phyloP scores from a whole-genome alignment of 2,113 vertebrate species.

The Sterna hirundo region DNA sequence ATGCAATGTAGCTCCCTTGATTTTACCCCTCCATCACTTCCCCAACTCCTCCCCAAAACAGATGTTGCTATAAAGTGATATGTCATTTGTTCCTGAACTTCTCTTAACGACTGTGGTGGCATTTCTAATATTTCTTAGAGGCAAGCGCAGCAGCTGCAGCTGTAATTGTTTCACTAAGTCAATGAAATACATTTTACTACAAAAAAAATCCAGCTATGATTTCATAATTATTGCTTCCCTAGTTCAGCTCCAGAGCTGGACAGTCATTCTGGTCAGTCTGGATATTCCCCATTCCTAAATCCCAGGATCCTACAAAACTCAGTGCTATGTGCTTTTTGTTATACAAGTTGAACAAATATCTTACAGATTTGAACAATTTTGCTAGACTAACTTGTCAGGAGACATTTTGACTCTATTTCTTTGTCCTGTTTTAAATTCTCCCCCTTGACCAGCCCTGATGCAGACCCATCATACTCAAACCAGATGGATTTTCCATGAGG shows the following conservation, averaged over 20 bases:
- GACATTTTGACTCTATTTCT: not conserved
- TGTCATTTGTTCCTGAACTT: slow-evolving; percentile 40
- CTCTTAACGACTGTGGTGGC: not conserved
- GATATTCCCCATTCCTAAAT: not conserved
- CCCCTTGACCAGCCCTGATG: not conserved
- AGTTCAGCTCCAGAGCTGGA: not conserved
- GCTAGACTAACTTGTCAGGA: not conserved
- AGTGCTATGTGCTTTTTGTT: not conserved
- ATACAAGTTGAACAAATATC: not conserved
- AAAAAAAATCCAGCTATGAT: not conserved
- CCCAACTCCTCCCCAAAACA: not conserved
- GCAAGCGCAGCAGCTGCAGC: slow-evolving; percentile 15
- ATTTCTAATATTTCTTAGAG: slow-evolving; percentile 53
- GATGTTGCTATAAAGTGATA: slow-evolving; percentile 10
- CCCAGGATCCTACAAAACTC: not conserved
- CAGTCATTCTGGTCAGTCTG: not conserved
- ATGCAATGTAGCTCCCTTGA: not conserved
- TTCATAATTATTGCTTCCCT: not conserved
- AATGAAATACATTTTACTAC: not conserved
- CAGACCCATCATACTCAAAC: not conserved
- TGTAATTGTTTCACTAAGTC: not conserved
- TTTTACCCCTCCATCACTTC: not conserved
- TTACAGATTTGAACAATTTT: not conserved
- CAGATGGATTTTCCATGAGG: not conserved
- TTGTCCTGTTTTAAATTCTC: not conserved